Evolutionary conservation across 2,113 vertebrate genomes (phyloP).

Genomic region (Seriola dumerili): DNA sequence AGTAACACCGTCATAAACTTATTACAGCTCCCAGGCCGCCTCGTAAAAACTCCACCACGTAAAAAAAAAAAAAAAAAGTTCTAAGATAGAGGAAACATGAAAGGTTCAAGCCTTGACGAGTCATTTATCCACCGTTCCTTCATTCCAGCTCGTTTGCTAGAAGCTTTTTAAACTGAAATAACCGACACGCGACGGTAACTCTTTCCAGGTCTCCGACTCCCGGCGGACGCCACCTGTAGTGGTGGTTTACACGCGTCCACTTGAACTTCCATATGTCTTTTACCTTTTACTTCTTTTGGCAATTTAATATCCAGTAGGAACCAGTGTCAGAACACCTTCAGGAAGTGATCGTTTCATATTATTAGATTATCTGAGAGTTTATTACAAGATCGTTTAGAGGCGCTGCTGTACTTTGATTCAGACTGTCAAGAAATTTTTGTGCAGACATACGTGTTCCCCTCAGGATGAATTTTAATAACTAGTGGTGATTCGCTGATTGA

Average conservation of each 20-base stretch:
- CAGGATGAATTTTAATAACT: too few species aligned
- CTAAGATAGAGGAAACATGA: not conserved
- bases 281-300: not conserved
- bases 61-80: too few species aligned
- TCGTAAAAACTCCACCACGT: not conserved
- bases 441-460: too few species aligned
- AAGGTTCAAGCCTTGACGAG: not conserved
- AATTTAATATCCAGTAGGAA: not conserved
- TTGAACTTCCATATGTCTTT: not conserved
- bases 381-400: not conserved
- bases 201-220: constrained; percentile 25
- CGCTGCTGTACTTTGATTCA: too few species aligned
- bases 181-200: not conserved
- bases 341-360: not conserved
- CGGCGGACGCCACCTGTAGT: not conserved
- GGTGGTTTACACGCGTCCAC: not conserved
- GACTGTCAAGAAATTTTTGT: too few species aligned
- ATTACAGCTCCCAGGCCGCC: not conserved
- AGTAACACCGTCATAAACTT: not conserved
- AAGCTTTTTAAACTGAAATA: not conserved
- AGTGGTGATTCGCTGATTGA: too few species aligned
- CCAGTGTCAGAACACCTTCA: not conserved
- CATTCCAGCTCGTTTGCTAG: not conserved
- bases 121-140: not conserved
- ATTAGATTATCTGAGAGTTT: not conserved